Percentiles rank a stretch among this genome's conserved stretches.
These are phyloP conservation scores for Chloroclysta siterata DNA, from an alignment of 2,888 invertebrate genomes.

Conservation along the genomic window DNA sequence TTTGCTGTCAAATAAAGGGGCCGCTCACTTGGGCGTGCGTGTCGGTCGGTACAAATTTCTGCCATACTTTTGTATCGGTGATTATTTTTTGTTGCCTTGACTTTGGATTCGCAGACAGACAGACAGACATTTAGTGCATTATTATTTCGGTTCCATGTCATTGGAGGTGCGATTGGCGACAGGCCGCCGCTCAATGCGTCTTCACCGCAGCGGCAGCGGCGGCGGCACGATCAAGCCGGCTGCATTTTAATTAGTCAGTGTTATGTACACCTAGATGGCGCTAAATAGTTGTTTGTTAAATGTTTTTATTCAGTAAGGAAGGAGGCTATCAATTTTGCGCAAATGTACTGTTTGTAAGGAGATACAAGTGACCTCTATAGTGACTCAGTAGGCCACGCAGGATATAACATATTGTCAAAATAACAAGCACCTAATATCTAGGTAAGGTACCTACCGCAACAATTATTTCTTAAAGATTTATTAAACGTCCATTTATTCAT, in stretches of 20 bases:
- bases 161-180: conserved; percentile 54
- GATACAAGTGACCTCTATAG: too few relatives aligned
- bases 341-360: too few relatives aligned
- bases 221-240: conserved; percentile 29
- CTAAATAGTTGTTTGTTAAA: too few relatives aligned
- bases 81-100: conserved; percentile 80
- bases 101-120: conserved; percentile 80
- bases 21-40: conserved; percentile 84
- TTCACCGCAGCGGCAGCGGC: conserved; percentile 11
- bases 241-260: conserved; percentile 62
- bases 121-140: conserved; percentile 70
- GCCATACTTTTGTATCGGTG: conserved; percentile 83
- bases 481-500: background rate
- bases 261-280: conserved; percentile 49
- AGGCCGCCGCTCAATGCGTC: conserved; percentile 8
- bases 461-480: too few relatives aligned
- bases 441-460: too few relatives aligned
- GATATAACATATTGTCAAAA: too few relatives aligned
- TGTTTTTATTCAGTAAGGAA: too few relatives aligned
- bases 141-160: conserved; percentile 64
- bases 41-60: conserved; percentile 84
- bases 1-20: conserved; percentile 86
- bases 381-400: too few relatives aligned
- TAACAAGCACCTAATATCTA: too few relatives aligned
- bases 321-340: too few relatives aligned